Evolutionary conservation across 2,797 vertebrate species (phyloP).

Genomic region (Allobates femoralis): DNA sequence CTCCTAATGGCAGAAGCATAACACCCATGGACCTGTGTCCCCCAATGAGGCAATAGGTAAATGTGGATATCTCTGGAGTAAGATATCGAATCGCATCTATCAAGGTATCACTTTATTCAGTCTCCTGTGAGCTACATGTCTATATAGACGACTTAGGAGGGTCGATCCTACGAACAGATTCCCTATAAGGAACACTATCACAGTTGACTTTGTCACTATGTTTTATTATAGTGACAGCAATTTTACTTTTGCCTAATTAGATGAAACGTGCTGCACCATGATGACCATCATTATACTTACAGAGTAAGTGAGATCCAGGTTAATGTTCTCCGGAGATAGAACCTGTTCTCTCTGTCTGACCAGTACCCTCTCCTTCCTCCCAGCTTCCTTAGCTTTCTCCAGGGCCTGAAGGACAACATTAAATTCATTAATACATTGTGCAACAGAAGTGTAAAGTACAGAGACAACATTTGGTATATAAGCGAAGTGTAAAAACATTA

Average conservation of each 20-base stretch:
- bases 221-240: background rate
- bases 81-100: too few species aligned
- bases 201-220: background rate
- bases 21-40: too few species aligned
- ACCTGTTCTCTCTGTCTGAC: conserved; percentile 90
- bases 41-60: too few species aligned
- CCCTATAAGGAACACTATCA: too few species aligned
- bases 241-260: background rate
- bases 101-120: too few species aligned
- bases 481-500: conserved; percentile 63
- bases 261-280: background rate
- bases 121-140: too few species aligned
- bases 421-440: background rate
- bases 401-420: conserved; percentile 79
- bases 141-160: too few species aligned
- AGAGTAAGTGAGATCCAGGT: conserved; percentile 92
- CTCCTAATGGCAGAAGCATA: too few species aligned
- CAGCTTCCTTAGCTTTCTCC: conserved; percentile 97
- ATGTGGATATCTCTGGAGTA: too few species aligned
- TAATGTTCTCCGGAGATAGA: conserved; percentile 84
- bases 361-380: conserved; percentile 89
- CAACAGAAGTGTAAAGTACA: background rate
- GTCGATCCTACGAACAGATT: too few species aligned
- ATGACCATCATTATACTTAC: conserved; percentile 76
- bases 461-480: background rate